Base-by-base conservation (phyloP, 2,888 invertebrate species). In the Conus canariensis region DNA sequence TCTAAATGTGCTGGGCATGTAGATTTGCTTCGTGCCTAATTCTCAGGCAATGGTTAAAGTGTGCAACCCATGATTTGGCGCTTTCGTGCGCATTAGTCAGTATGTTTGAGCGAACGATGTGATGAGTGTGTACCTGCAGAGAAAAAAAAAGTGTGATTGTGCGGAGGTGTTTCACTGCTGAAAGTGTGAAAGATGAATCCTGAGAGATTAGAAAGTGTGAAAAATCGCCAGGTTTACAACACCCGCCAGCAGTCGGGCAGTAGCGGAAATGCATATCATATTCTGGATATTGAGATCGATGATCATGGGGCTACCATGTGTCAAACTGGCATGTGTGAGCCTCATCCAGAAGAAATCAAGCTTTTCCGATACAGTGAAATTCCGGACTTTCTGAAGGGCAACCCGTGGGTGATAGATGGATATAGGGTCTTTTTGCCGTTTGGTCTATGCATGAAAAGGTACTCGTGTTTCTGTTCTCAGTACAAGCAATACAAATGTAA, bases 381-480 rank as follows among this genome's bases (percentile, higher is more conserved):
- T 87, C 98, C 99, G 8, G 97, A 97, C 90, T 98, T 98, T 96
- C 97, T 99, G 90, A 98, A 98, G 96, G 98, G 98, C 95, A 99
- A 99, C 96, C 98, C 98, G 7, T 99, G 97, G 95, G 98, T 99
- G 93, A 97, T 97, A 91, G 97, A 97, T 93, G 99, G 99, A 19
- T 99, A 99, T 96, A 97, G 99, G 94, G 98, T 98, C 94, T 97
- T 94, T 86, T 93, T 96, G 12, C 95, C 96, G 30, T 94, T 95
- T 83, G 94, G 92, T 67, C 91, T 94, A 58, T 96, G 96, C 92
- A 89, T 96, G 96, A 98, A 98, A 97, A 99, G 98, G 98, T 98
- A 94, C 93, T 8, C 88, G 98, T 98, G 94, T 93, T 58, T 89
- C 77, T 64, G 16, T 64, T 64, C 4, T 64, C 16, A 64, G 16